These are phyloP conservation scores for Strigops habroptila DNA, from an alignment of 2,113 vertebrate genomes.

Conservation along the genomic window DNA sequence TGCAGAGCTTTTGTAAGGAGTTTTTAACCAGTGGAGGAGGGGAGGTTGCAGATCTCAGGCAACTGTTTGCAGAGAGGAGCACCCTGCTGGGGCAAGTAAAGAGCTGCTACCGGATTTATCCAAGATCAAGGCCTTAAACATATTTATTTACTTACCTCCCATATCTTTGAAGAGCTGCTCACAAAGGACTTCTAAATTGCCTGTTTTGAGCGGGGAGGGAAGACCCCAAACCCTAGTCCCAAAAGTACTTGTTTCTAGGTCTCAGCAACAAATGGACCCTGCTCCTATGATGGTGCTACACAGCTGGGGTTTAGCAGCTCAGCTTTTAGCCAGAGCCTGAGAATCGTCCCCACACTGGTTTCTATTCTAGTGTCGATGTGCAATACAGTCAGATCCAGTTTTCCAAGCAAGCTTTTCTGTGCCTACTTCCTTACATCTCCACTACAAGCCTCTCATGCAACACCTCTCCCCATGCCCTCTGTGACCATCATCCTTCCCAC, in stretches of 20 bases:
- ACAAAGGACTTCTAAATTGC: neutral
- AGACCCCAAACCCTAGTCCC: neutral
- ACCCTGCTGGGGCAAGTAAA: neutral
- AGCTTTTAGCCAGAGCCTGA: neutral
- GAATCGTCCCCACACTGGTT: neutral
- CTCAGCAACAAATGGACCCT: neutral
- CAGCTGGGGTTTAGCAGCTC: neutral
- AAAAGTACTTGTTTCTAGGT: neutral
- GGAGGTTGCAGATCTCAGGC: neutral
- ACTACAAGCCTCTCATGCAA: neutral
- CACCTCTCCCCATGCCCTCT: neutral
- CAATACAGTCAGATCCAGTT: neutral
- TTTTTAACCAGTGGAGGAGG: neutral
- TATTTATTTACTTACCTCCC: neutral
- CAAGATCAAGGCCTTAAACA: neutral
- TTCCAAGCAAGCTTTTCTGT: neutral
- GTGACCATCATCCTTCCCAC: neutral
- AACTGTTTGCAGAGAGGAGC: neutral
- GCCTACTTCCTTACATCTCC: neutral
- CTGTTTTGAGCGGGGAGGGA: neutral
- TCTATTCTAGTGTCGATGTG: fast-evolving
- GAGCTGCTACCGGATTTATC: neutral
- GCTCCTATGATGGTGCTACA: fast-evolving
- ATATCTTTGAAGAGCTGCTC: neutral
- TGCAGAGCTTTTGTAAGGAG: neutral